Percentiles rank a stretch among this genome's conserved stretches.
Evolutionary conservation across 2,113 vertebrate genomes (phyloP).

Genomic region (Leuciscus idus): DNA sequence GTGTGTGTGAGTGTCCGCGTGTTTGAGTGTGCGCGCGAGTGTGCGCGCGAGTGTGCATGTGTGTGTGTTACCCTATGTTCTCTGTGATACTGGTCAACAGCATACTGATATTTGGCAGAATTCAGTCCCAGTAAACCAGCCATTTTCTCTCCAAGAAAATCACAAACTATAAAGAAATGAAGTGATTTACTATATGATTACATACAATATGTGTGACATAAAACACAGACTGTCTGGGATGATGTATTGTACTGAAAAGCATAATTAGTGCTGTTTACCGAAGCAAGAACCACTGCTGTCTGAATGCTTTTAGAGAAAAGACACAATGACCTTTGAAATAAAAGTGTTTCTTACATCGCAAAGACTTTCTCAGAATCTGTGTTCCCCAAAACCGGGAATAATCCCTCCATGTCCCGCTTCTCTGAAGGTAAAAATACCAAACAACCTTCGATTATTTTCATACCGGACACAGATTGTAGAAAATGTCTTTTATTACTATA

Average conservation of each 20-base stretch:
- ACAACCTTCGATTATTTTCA: background rate
- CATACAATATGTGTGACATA: background rate
- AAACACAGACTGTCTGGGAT: too few relatives aligned
- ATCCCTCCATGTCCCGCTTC: constrained; percentile 63
- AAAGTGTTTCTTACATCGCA: constrained; percentile 67
- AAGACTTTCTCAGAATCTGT: constrained; percentile 65
- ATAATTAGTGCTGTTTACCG: too few relatives aligned
- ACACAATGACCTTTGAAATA: background rate
- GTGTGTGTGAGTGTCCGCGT: too few relatives aligned
- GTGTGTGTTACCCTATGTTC: background rate
- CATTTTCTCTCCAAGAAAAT: constrained; percentile 75
- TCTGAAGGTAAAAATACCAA: constrained; percentile 49
- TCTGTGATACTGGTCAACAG: constrained; percentile 67
- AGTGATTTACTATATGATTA: background rate
- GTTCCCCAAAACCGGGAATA: constrained; percentile 61
- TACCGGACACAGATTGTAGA: background rate
- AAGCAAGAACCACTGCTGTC: too few relatives aligned
- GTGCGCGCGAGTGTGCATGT: too few relatives aligned
- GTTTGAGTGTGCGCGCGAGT: too few relatives aligned
- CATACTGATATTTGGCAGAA: constrained; percentile 77
- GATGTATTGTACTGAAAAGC: too few relatives aligned
- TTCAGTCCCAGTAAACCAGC: constrained; percentile 73
- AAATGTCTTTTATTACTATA: too few relatives aligned
- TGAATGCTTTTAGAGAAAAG: too few relatives aligned
- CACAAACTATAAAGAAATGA: constrained; percentile 69